Conservation (phyloP, 2,888 invertebrate genomes). For the Cosmia pyralina region DNA sequence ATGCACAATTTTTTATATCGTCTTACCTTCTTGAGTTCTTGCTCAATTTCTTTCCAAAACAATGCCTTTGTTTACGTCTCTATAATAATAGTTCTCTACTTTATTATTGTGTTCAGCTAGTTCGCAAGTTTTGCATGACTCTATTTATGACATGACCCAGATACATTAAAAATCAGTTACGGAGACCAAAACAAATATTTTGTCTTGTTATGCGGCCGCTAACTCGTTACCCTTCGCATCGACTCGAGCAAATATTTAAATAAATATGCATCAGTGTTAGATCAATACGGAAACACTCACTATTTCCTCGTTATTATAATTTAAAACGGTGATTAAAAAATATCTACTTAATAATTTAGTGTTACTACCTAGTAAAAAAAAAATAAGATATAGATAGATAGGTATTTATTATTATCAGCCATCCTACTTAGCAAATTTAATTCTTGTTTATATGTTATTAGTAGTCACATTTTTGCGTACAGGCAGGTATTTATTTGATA, state of each 20-base stretch:
- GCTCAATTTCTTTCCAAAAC: neutral
- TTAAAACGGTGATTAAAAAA: neutral
- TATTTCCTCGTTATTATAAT: conserved; percentile 39
- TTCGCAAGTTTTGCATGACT: conserved; percentile 42
- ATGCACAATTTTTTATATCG: neutral
- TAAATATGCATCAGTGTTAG: conserved; percentile 19
- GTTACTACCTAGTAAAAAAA: no score
- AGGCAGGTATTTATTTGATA: neutral
- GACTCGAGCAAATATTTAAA: neutral
- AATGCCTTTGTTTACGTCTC: neutral
- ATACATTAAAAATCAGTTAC: conserved; percentile 25
- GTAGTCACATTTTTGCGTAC: neutral
- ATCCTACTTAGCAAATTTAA: neutral
- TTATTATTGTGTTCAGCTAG: conserved; percentile 14
- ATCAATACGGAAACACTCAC: conserved; percentile 39
- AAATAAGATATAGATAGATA: neutral
- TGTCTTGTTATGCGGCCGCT: neutral
- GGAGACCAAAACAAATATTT: conserved; percentile 28
- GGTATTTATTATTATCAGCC: neutral
- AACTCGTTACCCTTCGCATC: conserved; percentile 54
- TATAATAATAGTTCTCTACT: neutral
- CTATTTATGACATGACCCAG: conserved; percentile 37
- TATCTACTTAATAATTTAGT: neutral
- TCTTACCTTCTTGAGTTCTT: conserved; percentile 2
- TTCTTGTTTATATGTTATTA: neutral